Conservation (phyloP, 2,113 vertebrate genomes). For the Malurus cyaneus region DNA sequence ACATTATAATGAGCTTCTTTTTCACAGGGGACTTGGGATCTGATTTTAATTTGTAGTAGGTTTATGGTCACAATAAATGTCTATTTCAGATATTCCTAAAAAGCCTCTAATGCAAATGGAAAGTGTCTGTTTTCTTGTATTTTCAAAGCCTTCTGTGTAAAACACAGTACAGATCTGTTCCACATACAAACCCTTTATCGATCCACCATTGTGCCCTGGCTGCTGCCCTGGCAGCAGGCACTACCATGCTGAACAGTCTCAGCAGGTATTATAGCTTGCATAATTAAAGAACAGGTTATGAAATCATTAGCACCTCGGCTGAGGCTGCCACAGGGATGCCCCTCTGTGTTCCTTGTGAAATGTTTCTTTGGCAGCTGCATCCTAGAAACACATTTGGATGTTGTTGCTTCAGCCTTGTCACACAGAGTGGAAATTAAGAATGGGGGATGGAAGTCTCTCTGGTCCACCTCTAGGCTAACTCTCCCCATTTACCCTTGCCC, state of each 20-base stretch:
- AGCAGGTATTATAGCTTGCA: background rate
- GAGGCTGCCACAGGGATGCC: constrained; percentile 43
- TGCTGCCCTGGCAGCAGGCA: background rate
- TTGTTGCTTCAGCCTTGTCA: background rate
- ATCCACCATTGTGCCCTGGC: background rate
- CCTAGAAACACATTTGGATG: background rate
- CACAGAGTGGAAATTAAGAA: background rate
- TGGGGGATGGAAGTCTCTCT: background rate
- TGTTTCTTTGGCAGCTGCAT: background rate
- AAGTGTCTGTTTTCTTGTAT: constrained; percentile 39
- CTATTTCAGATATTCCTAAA: constrained; percentile 59
- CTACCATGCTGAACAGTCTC: background rate
- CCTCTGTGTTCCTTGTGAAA: background rate
- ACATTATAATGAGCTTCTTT: constrained; percentile 62
- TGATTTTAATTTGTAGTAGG: constrained; percentile 77
- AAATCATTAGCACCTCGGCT: constrained; percentile 46
- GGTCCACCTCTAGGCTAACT: background rate
- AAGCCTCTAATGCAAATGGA: constrained; percentile 53
- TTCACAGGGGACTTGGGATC: constrained; percentile 40
- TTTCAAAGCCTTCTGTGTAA: background rate
- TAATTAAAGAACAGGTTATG: constrained; percentile 34
- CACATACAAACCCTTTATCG: background rate
- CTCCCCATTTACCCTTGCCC: background rate
- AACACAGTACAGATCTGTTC: background rate
- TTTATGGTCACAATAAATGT: constrained; percentile 72